Percentiles rank a stretch among this genome's conserved stretches.
Conservation (phyloP, 2,113 vertebrate genomes). For the Hydrolagus affinis region DNA sequence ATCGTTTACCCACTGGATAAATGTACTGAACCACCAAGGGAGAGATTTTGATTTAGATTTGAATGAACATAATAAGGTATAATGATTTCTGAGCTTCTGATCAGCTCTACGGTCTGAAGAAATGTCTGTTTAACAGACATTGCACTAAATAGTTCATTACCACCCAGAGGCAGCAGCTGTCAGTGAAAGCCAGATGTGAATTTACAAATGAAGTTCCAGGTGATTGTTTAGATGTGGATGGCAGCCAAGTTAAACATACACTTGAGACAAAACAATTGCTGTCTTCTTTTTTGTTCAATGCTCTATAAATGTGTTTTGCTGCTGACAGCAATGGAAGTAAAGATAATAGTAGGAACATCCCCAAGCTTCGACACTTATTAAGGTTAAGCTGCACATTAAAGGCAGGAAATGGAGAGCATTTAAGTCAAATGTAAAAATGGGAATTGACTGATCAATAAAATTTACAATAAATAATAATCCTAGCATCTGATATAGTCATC, state of each 20-base stretch:
- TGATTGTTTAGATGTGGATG: not conserved
- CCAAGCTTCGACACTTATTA: not conserved
- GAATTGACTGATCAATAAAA: not conserved
- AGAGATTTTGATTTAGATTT: not conserved
- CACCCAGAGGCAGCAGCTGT: not conserved
- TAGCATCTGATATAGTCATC: too few relatives aligned
- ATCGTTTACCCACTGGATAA: too few relatives aligned
- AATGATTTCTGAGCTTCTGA: not conserved
- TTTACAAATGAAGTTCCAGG: not conserved
- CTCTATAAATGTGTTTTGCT: not conserved
- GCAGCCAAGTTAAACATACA: slow-evolving; percentile 7
- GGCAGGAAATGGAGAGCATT: not conserved
- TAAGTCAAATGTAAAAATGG: not conserved
- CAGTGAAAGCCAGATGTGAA: not conserved
- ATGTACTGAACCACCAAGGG: too few relatives aligned
- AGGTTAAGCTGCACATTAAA: not conserved
- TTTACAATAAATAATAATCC: too few relatives aligned
- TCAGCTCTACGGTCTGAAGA: not conserved
- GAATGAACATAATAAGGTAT: not conserved
- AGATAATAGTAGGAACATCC: slow-evolving; percentile 12
- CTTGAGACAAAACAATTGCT: not conserved
- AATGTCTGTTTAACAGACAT: not conserved
- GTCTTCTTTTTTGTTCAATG: not conserved
- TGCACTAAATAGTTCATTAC: not conserved
- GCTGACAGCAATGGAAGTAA: not conserved